Evolutionary conservation across 2,797 vertebrate genomes (phyloP), one percentile per base, ranked within the genome.

Genomic region (Hydrolagus colliei): DNA sequence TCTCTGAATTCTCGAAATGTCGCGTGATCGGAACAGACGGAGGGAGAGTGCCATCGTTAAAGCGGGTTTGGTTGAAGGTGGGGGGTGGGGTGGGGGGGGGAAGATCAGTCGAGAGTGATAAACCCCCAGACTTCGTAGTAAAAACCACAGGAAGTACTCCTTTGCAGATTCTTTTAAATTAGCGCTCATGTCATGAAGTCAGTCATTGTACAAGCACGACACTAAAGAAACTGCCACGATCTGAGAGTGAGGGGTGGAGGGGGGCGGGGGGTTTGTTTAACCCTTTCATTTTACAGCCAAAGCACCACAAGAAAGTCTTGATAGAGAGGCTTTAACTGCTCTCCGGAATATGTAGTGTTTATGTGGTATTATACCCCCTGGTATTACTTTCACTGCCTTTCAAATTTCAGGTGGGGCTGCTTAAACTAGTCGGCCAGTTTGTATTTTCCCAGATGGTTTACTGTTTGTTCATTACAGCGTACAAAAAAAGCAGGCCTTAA

Each of bases 91-190:
- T 67, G 62, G 79, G 68, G 35, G 63, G 67, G 67, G 68, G 79
- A 5, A 68, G 65, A 41, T 32, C 79, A 52, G 16, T 82, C 79
- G 67, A 77, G 16, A 32, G 27, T 68, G 79, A 82, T 82, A 82
- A 82, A 82, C n/a, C 79, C 63, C 27, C 65, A 63, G 79, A 18
- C 35, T 82, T 82, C 79, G 11, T 11, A 82, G 79, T 82, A 82
- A 82, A 77, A 82, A 82, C 79, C 79, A 82, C 79, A 82, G 79
- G 79, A 82, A 82, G 67, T 80, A 80, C 78, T 80, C 78, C 78
- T n/a, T 80, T 22, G 65, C 16, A 68, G 79, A 82, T 82, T 41
- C n/a, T 20, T 67, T 68, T 68, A 67, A 82, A 82, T 65, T 67
- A 82, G 79, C 61, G 41, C 68, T 67, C 27, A 82, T 82, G 79